Evolutionary conservation across 2,888 invertebrate genomes (phyloP).

Genomic region (Eupeodes latifasciatus): DNA sequence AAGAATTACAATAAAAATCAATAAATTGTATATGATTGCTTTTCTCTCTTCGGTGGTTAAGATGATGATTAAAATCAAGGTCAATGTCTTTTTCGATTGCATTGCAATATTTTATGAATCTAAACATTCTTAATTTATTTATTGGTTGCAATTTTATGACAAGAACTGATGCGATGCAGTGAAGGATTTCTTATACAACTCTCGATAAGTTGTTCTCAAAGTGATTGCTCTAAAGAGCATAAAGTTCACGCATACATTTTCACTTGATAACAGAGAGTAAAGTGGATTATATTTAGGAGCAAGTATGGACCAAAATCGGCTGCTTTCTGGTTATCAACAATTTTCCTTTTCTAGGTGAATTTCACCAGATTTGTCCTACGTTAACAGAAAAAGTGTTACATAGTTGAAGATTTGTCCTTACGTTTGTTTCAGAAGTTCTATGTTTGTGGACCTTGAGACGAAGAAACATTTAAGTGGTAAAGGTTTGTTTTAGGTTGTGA

Average conservation of each 20-base stretch:
- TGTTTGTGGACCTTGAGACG: no score
- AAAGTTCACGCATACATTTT: not conserved
- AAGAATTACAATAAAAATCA: not conserved
- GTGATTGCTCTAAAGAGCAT: not conserved
- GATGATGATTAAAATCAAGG: conserved; percentile 49
- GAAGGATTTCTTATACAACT: no score
- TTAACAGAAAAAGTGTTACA: no score
- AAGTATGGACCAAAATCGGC: not conserved
- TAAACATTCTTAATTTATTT: conserved; percentile 53
- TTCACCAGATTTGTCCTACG: not conserved
- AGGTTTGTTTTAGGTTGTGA: no score
- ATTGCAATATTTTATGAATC: conserved; percentile 45
- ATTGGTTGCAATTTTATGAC: not conserved
- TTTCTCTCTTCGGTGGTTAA: conserved; percentile 17
- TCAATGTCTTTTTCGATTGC: conserved; percentile 64
- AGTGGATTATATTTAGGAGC: not conserved
- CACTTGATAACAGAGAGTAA: not conserved
- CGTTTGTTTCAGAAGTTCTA: no score
- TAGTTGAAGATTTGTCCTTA: no score
- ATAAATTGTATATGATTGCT: conserved; percentile 17
- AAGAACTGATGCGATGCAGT: not conserved
- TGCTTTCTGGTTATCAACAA: not conserved
- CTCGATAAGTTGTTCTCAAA: not conserved
- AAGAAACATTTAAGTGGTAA: no score
- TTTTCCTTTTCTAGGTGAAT: not conserved